Base-by-base conservation (phyloP, 2,113 vertebrate species). In the Hylia prasina region DNA sequence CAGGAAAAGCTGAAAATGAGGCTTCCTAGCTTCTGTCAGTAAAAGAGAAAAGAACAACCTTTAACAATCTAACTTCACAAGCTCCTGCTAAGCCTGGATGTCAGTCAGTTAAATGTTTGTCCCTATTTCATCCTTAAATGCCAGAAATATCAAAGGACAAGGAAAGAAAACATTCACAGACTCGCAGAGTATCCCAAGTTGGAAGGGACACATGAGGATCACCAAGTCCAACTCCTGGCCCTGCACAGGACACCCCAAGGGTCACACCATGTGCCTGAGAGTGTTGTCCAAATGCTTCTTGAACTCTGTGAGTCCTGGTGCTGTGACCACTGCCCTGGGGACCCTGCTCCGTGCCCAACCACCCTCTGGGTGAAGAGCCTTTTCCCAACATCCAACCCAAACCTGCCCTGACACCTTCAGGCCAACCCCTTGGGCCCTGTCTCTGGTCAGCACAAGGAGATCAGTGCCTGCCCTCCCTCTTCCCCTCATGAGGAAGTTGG, bases 321-420 rank as follows among this genome's bases (percentile, higher is more conserved):
- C 65, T 63, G 48, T 63, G n/a, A 30, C 13, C 48, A 5, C 39
- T 47, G 0, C 84, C 16, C 10, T 47, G 56, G 20, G 4, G 24
- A 70, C 0, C 13, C 54, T 40, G 1, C 30, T 21, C 54, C 63
- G 64, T 25, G 20, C n/a, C 47, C 40, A 70, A 1, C 1, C 56
- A 40, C 20, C 37, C 72, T 44, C 47, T 47, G 30, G 25, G 56
- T 33, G 23, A 87, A 51, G 1, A 60, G 0, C 17, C 1, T 39
- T 33, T 60, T 10, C 33, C 33, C 0, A 0, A 33, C n/a, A 53
- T 19, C 39, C 45, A 16, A 16, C 9, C 39, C 20, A 45, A 69
- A 78, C 64, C 39, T 44, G 1, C 21, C 23, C n/a, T 12, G 8
- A 56, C 33, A 87, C 1, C 30, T 40, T 22, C 35, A 48, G 13